Evolutionary conservation across 2,113 vertebrate genomes (phyloP), one percentile per base, ranked within the genome.

Genomic region (Empidonax alnorum): DNA sequence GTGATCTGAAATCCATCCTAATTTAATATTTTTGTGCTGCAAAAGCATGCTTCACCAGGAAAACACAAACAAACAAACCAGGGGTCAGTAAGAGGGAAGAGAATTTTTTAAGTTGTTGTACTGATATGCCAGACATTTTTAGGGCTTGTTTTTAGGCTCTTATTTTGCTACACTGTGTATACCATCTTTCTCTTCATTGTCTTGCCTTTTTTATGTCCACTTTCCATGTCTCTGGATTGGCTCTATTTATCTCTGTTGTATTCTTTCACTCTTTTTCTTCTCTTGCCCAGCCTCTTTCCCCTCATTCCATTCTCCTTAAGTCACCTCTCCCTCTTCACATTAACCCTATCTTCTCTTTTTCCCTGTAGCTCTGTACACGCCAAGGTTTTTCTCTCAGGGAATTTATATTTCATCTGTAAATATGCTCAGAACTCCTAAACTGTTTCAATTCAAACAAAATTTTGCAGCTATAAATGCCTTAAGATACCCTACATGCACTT

Each of bases 221-320:
- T 88, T 88, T 69, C 63, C 42, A 19, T 22, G 18, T 89, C 8
- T 84, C 20, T 52, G 35, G 19, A 41, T 89, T 91, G 74, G 61
- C 67, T 91, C 46, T 14, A 41, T 93, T 94, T 89, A 68, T 87
- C 74, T 42, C 39, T 76, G 47, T 62, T 94, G 35, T 87, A 50
- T 61, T 59, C 78, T 89, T 78, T 49, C 20, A 44, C 19, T 68
- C 56, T 75, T 86, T 90, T 82, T 89, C 81, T 89, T 95, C 77
- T 52, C 3, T 73, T 91, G 91, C 82, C 59, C 63, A 89, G 88
- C 37, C 61, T 88, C 56, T 94, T 94, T 71, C 65, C 67, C 73
- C 37, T 95, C 91, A 96, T 94, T 96, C 95, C 94, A 89, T 91
- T 96, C 89, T 79, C 87, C 50, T 95, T 91, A 89, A 95, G 30